A percentile compares a stretch with the other conserved stretches of the same genome.
Evolutionary conservation across 2,888 invertebrate species (phyloP).

Genomic region (Harpalus rufipes): DNA sequence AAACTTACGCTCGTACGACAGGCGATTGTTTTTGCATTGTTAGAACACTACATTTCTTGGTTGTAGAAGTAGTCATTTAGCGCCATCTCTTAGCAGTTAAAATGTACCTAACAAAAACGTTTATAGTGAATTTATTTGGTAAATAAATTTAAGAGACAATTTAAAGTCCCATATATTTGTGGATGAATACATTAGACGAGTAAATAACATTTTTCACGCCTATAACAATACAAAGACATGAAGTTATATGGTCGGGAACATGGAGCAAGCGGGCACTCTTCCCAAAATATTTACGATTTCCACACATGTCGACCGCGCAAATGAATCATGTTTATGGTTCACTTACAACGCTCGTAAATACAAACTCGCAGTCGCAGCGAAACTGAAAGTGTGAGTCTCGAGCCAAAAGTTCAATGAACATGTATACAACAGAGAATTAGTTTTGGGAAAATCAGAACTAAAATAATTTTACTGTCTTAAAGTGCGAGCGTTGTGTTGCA

Average conservation of each 20-base stretch:
- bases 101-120: neutral
- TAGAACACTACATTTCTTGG: no score
- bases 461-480: slow-evolving; percentile 48
- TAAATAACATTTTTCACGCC: slow-evolving; percentile 43
- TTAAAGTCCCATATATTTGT: slow-evolving; percentile 42
- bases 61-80: no score
- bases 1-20: no score
- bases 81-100: neutral
- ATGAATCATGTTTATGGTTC: slow-evolving; percentile 65
- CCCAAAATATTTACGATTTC: slow-evolving; percentile 66
- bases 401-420: slow-evolving; percentile 64
- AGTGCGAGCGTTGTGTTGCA: slow-evolving; percentile 1
- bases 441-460: slow-evolving; percentile 48
- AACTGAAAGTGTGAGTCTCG: slow-evolving; percentile 56
- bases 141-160: slow-evolving; percentile 31
- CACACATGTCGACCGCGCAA: slow-evolving; percentile 62
- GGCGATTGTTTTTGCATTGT: no score
- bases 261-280: slow-evolving; percentile 26
- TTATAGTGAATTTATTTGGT: neutral
- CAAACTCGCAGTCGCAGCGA: slow-evolving; percentile 39
- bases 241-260: slow-evolving; percentile 25
- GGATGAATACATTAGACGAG: slow-evolving; percentile 41
- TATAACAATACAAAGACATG: slow-evolving; percentile 49
- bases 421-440: slow-evolving; percentile 45
- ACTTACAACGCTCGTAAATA: slow-evolving; percentile 65